Percentiles rank a stretch among this genome's conserved stretches.
phyloP scores from a whole-genome alignment of 2,888 invertebrate genomes.

The Torymus aiolomorphi region DNA sequence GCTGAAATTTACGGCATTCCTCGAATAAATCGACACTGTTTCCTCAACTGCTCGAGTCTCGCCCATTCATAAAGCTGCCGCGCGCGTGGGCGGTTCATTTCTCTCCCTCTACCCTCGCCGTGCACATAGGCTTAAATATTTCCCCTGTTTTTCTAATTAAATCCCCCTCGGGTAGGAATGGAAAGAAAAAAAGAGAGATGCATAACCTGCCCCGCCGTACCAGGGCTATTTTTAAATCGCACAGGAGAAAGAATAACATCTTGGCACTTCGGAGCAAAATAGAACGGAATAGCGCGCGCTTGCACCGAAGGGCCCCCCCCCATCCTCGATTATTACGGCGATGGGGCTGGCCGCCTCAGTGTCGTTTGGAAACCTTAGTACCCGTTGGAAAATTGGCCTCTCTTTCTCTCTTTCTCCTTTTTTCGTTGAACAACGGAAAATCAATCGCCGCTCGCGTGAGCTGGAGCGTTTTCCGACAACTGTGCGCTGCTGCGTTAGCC shows the following conservation, averaged over 20 bases:
- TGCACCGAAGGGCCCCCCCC: constrained; percentile 39
- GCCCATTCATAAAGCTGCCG: constrained; percentile 32
- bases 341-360: not conserved
- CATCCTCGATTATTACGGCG: constrained; percentile 40
- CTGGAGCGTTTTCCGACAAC: no score
- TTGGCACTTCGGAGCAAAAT: constrained; percentile 14
- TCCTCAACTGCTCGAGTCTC: constrained; percentile 25
- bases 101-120: not conserved
- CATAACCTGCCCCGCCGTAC: not conserved
- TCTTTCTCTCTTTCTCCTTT: not conserved
- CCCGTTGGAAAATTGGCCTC: constrained; percentile 43
- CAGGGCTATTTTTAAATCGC: constrained; percentile 41
- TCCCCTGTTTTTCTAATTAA: constrained; percentile 43
- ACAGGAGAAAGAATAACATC: constrained; percentile 30
- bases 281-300: constrained; percentile 17
- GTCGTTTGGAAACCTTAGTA: constrained; percentile 3
- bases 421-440: not conserved
- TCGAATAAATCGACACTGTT: constrained; percentile 41
- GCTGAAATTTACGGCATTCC: constrained; percentile 45
- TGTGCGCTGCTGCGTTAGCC: no score
- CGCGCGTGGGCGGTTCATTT: not conserved
- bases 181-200: not conserved
- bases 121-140: constrained; percentile 23
- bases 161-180: constrained; percentile 3
- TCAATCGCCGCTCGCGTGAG: not conserved